Conservation (phyloP, 2,113 vertebrate species). For the Nesoenas mayeri region DNA sequence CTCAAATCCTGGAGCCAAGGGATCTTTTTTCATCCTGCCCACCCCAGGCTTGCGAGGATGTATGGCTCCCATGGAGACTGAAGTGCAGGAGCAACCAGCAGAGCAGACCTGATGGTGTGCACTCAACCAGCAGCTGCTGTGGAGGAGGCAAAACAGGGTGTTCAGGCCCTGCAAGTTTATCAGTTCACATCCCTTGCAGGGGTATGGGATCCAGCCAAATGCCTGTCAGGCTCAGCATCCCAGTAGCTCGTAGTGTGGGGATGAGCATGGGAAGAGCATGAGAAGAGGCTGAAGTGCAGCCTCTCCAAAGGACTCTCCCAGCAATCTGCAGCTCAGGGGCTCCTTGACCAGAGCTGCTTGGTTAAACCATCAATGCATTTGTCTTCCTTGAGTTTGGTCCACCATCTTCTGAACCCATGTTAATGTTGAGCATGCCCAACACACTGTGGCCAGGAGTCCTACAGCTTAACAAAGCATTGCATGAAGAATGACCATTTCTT, state of each 20-base stretch:
- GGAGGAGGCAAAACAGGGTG: neutral
- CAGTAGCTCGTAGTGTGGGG: neutral
- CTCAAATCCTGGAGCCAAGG: neutral
- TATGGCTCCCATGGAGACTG: neutral
- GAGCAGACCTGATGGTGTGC: neutral
- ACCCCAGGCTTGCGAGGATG: neutral
- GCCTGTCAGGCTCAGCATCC: neutral
- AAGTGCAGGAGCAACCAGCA: neutral
- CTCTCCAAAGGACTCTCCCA: neutral
- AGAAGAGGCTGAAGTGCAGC: neutral
- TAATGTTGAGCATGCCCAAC: neutral
- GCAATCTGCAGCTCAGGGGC: neutral
- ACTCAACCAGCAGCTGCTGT: rapidly evolving
- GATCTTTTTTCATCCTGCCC: neutral
- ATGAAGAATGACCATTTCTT: neutral
- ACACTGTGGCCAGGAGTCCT: neutral
- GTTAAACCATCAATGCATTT: neutral
- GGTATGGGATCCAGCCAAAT: neutral
- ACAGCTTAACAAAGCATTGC: neutral
- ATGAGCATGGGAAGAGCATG: neutral
- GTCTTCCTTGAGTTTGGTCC: neutral
- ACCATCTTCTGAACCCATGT: neutral
- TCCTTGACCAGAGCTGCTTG: neutral
- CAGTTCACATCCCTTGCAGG: neutral
- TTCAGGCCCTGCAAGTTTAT: neutral